A percentile compares a stretch with the other conserved stretches of the same genome.
Conservation (phyloP, 1,140 invertebrate species). For the Brachionus rubens region DNA sequence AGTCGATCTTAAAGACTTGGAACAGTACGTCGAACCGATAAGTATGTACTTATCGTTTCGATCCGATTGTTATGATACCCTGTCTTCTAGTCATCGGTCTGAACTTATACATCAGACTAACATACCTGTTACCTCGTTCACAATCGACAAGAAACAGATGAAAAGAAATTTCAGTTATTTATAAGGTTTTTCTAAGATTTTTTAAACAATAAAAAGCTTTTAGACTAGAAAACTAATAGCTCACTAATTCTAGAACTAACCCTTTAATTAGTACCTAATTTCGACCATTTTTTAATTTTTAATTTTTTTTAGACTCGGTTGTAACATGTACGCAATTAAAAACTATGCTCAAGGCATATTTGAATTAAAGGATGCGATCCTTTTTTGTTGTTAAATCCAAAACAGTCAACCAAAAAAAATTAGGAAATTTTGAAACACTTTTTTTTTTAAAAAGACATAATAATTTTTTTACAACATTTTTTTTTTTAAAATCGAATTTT, state of each 20-base stretch:
- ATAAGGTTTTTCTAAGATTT: no score
- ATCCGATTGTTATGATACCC: neutral
- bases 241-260: neutral
- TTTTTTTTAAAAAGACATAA: neutral
- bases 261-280: neutral
- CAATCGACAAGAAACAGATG: conserved; percentile 32
- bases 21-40: neutral
- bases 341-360: neutral
- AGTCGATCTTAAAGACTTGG: conserved; percentile 17
- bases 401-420: no score
- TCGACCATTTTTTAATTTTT: neutral
- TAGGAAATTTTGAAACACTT: conserved; percentile 6
- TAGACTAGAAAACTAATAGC: neutral
- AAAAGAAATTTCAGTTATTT: conserved; percentile 17
- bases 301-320: neutral
- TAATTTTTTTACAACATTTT: neutral
- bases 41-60: neutral
- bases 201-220: neutral
- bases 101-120: neutral
- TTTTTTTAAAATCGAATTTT: neutral
- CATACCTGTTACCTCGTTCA: neutral
- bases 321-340: neutral
- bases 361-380: neutral
- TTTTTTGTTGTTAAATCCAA: conserved; percentile 4
- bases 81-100: neutral